Evolutionary conservation across 2,888 invertebrate genomes (phyloP).

Genomic region (Eucera pruinosa): DNA sequence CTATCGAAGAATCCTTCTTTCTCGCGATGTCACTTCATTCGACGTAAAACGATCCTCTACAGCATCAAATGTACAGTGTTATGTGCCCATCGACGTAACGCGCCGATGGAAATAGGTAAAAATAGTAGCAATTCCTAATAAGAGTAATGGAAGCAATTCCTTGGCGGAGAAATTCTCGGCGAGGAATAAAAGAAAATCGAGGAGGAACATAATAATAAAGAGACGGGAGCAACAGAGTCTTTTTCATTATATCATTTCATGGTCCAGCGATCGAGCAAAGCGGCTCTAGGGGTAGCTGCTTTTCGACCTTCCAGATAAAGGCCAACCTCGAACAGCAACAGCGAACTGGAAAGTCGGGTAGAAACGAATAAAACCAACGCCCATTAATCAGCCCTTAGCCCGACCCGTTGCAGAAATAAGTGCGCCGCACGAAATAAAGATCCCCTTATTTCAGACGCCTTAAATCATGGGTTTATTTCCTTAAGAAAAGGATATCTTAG

Average conservation of each 20-base stretch:
- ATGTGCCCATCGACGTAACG: too few relatives aligned
- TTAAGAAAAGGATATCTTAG: conserved; percentile 48
- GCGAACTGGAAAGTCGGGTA: conserved; percentile 53
- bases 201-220: conserved; percentile 41
- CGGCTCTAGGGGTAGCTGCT: conserved; percentile 38
- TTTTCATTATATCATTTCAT: conserved; percentile 54
- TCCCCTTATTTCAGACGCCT: conserved; percentile 75
- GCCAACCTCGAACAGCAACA: conserved; percentile 70
- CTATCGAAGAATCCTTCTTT: too few relatives aligned
- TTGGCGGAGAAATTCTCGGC: conserved; percentile 8
- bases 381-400: conserved; percentile 81
- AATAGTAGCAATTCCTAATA: too few relatives aligned
- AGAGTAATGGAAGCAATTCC: conserved; percentile 20
- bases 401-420: conserved; percentile 73
- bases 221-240: conserved; percentile 15
- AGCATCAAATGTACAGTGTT: too few relatives aligned
- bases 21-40: too few relatives aligned
- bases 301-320: conserved; percentile 75
- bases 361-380: conserved; percentile 80
- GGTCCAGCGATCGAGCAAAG: conserved; percentile 37
- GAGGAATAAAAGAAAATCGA: neutral
- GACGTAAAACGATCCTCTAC: too few relatives aligned
- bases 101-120: too few relatives aligned
- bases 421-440: conserved; percentile 76
- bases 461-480: conserved; percentile 82